phyloP scores from a whole-genome alignment of 2,113 vertebrate species.

The Oenanthe melanoleuca region DNA sequence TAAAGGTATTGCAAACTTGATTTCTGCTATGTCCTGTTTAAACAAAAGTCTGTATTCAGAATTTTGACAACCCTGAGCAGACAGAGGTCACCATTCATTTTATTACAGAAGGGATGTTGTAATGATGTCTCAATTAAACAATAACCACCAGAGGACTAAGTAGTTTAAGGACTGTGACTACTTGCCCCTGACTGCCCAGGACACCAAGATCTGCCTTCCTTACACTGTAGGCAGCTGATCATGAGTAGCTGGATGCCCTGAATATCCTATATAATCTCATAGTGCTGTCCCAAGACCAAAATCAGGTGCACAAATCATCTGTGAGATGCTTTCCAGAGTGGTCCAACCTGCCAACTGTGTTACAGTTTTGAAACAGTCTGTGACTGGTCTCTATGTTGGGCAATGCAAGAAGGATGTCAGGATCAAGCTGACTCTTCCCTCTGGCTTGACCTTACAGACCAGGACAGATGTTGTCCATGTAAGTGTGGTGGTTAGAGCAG shows the following conservation, averaged over 20 bases:
- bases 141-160: background rate
- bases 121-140: background rate
- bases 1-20: background rate
- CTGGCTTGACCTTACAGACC: background rate
- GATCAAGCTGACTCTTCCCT: background rate
- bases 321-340: background rate
- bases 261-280: background rate
- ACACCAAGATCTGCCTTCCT: background rate
- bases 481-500: background rate
- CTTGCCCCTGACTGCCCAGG: background rate
- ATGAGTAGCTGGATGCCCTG: background rate
- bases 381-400: background rate
- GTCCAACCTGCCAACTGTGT: background rate
- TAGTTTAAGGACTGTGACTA: background rate
- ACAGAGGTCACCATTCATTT: background rate
- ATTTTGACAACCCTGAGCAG: background rate
- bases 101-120: background rate
- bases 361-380: background rate
- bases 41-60: background rate
- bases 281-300: background rate
- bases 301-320: background rate
- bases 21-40: background rate
- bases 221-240: background rate
- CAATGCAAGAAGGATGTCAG: background rate
- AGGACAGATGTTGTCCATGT: background rate